Conservation (phyloP, 2,797 vertebrate species). For the Mormyrops attenuatus region DNA sequence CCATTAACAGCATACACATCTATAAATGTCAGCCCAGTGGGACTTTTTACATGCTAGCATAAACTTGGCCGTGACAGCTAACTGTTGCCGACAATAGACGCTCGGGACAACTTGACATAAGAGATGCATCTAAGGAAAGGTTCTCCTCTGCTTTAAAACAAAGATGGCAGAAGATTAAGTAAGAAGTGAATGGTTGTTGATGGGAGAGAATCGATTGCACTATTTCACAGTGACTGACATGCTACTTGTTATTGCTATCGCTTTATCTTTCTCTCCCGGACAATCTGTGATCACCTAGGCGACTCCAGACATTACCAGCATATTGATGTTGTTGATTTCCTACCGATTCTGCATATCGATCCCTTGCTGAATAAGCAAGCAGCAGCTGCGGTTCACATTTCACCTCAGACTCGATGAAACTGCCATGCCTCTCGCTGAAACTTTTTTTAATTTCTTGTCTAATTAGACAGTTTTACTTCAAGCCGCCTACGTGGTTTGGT, state of each 20-base stretch:
- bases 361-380: neutral
- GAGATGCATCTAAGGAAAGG: neutral
- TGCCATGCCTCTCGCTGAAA: neutral
- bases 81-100: neutral
- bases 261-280: neutral
- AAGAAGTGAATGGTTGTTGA: neutral
- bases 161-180: slow-evolving; percentile 6
- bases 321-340: neutral
- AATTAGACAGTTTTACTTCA: neutral
- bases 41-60: neutral
- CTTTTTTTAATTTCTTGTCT: neutral
- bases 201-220: neutral
- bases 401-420: neutral
- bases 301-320: neutral
- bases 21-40: neutral
- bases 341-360: neutral
- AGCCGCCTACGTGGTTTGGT: neutral
- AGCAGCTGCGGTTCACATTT: neutral
- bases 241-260: neutral
- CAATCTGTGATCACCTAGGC: neutral
- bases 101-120: neutral
- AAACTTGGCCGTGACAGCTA: neutral
- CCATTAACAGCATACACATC: slow-evolving; percentile 25
- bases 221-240: neutral
- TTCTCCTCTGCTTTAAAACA: neutral